These are phyloP conservation scores for Noctua pronuba DNA, from an alignment of 2,888 invertebrate genomes.

Conservation along the genomic window DNA sequence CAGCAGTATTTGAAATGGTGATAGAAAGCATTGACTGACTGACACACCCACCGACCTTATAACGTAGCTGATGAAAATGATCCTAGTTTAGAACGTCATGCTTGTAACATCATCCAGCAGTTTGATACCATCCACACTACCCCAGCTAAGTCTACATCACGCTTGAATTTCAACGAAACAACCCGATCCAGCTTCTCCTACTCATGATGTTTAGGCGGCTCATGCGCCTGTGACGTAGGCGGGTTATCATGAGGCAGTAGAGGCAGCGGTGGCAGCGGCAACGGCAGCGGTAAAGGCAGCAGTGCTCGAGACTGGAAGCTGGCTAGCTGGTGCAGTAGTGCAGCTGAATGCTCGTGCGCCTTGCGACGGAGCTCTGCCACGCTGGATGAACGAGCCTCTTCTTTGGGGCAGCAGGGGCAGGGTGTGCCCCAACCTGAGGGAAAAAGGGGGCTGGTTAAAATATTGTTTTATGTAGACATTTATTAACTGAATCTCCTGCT, in stretches of 20 bases:
- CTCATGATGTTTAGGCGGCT: slow-evolving; percentile 82
- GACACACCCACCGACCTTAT: not conserved
- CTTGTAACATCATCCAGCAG: not conserved
- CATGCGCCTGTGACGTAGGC: slow-evolving; percentile 68
- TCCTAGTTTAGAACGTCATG: not conserved
- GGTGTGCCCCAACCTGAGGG: slow-evolving; percentile 93
- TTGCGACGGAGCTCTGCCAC: slow-evolving; percentile 97
- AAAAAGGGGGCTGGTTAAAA: not conserved
- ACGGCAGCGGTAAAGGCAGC: slow-evolving; percentile 83
- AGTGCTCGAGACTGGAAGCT: slow-evolving; percentile 91
- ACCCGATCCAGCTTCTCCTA: slow-evolving; percentile 55
- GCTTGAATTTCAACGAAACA: not conserved
- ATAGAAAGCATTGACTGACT: not conserved
- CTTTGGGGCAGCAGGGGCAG: slow-evolving; percentile 94
- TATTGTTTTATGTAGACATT: too few relatives aligned
- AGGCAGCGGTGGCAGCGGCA: slow-evolving; percentile 83
- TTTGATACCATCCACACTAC: not conserved
- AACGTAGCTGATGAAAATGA: not conserved
- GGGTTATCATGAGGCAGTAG: slow-evolving; percentile 76
- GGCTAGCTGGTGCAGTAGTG: slow-evolving; percentile 94
- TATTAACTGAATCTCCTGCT: too few relatives aligned
- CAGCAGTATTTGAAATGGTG: not conserved
- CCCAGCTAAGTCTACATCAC: not conserved
- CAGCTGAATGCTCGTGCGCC: slow-evolving; percentile 98
- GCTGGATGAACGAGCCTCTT: slow-evolving; percentile 95